A percentile compares a stretch with the other conserved stretches of the same genome.
Evolutionary conservation across 2,888 invertebrate species (phyloP).

Genomic region (Trissolcus japonicus): DNA sequence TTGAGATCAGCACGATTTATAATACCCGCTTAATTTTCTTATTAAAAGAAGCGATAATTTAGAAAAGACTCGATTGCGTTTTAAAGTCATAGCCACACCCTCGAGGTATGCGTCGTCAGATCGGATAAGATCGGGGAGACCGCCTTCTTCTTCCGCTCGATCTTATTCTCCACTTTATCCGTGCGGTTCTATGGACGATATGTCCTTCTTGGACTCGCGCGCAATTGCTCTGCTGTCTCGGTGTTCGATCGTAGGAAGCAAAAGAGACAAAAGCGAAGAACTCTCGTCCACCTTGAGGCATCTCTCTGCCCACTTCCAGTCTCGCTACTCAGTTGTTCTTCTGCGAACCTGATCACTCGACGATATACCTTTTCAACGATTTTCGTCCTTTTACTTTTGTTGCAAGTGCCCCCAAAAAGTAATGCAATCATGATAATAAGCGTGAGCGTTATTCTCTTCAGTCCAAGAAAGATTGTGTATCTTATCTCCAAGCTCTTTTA

Average conservation of each 20-base stretch:
- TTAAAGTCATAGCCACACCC: conserved; percentile 57
- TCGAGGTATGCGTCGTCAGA: conserved; percentile 53
- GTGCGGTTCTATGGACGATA: conserved; percentile 48
- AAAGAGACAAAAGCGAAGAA: conserved; percentile 53
- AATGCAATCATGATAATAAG: conserved; percentile 27
- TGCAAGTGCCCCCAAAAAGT: conserved; percentile 10
- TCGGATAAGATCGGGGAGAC: conserved; percentile 59
- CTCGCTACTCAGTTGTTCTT: conserved; percentile 16
- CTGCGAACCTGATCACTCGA: conserved; percentile 13
- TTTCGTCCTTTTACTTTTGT: conserved; percentile 12
- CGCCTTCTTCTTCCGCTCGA: conserved; percentile 60
- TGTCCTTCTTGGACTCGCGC: conserved; percentile 54
- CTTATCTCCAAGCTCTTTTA: conserved; percentile 17
- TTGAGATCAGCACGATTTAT: not conserved
- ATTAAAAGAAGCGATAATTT: conserved; percentile 19
- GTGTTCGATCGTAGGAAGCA: conserved; percentile 56
- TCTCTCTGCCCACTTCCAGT: conserved; percentile 48
- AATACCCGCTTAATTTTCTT: conserved; percentile 4
- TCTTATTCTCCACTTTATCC: conserved; percentile 60
- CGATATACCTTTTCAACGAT: conserved; percentile 15
- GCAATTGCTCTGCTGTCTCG: conserved; percentile 40
- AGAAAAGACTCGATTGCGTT: conserved; percentile 33
- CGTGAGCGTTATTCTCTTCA: not conserved
- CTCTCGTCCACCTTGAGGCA: conserved; percentile 57
- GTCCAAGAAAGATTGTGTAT: conserved; percentile 3